Conservation (phyloP, 2,888 invertebrate genomes). For the Gryllus longicercus region DNA sequence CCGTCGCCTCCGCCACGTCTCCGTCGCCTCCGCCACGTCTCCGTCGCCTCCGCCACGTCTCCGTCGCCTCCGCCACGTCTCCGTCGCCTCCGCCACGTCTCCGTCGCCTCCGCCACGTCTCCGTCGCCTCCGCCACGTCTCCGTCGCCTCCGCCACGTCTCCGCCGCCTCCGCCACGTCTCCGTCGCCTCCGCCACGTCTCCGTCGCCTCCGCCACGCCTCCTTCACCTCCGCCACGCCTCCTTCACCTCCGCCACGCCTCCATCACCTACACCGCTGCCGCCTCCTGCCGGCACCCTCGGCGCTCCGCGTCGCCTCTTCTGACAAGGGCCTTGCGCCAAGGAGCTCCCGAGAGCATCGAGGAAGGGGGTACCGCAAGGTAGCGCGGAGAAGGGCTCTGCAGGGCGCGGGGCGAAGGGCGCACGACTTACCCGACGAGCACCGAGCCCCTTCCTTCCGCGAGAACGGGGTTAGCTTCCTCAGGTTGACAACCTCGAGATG, state of each 20-base stretch:
- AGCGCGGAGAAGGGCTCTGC: neutral
- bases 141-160: neutral
- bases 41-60: too few species aligned
- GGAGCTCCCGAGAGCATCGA: neutral
- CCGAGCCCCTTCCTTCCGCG: neutral
- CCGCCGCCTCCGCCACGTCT: neutral
- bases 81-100: too few species aligned
- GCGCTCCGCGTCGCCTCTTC: neutral
- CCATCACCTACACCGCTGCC: neutral
- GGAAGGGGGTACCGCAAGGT: neutral
- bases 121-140: neutral
- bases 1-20: too few species aligned
- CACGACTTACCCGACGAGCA: too few species aligned
- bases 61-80: too few species aligned
- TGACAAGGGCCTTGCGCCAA: neutral
- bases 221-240: neutral
- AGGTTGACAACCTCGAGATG: constrained; percentile 8
- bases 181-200: neutral
- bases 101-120: too few species aligned
- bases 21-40: too few species aligned
- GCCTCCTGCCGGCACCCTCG: neutral
- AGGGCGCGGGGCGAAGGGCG: neutral
- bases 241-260: neutral
- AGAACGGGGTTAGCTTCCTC: neutral
- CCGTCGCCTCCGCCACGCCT: neutral